Conservation (phyloP, 53 echinoderm and acorn worm genomes). For the Temnopleurus reevesii region DNA sequence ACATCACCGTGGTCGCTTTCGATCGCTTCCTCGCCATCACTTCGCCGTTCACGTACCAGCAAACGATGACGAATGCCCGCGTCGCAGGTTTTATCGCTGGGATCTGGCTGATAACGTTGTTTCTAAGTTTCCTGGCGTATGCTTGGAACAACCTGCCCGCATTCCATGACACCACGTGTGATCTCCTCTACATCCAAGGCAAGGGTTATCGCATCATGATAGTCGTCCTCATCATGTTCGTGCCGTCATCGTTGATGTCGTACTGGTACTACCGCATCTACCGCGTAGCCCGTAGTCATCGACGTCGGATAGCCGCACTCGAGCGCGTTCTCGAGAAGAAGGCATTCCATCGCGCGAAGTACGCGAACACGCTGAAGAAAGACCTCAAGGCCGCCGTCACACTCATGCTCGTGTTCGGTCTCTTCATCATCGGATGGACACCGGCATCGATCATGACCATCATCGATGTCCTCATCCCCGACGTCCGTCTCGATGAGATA, state of each 20-base stretch:
- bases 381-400: constrained; percentile 76
- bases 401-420: constrained; percentile 65
- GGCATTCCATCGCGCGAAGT: background rate
- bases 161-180: background rate
- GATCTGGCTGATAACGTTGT: constrained; percentile 29
- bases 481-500: constrained; percentile 36
- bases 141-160: constrained; percentile 42
- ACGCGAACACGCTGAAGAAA: constrained; percentile 20
- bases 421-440: constrained; percentile 62
- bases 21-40: constrained; percentile 76
- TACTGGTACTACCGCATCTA: constrained; percentile 54
- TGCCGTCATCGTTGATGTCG: constrained; percentile 8
- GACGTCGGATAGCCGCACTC: constrained; percentile 54
- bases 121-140: background rate
- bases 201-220: constrained; percentile 38
- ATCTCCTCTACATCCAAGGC: constrained; percentile 48
- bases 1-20: constrained; percentile 69
- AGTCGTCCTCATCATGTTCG: background rate
- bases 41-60: constrained; percentile 62
- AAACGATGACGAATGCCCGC: constrained; percentile 44
- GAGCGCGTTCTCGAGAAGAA: constrained; percentile 40
- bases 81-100: constrained; percentile 36
- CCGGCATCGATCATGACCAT: constrained; percentile 68
- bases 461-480: constrained; percentile 65
- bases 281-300: constrained; percentile 50